Base-by-base conservation (phyloP, 2,797 vertebrate species). In the Alexandromys oeconomus region DNA sequence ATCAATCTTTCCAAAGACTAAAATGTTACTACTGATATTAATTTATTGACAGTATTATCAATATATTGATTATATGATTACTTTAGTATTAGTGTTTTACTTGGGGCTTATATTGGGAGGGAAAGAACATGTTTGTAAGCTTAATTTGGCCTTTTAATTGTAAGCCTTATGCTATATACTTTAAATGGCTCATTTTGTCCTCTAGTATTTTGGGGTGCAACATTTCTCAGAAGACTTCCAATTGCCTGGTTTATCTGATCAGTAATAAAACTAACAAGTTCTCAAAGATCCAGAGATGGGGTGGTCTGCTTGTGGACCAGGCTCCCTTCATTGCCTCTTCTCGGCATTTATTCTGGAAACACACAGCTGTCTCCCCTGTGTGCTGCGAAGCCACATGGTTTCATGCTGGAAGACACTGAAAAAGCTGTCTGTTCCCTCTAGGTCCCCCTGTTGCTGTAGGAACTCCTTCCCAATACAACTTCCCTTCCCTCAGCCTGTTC, bases 1-100 rank as follows among this genome's bases (percentile, higher is more conserved):
- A 74, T 65, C 34, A 74, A 43, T 84, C 85, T 96, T 25, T 65
- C n/a, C 27, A 15, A 91, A 96, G 34, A 92, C 76, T 81, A 73
- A 92, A 69, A 86, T 77, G 46, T 34, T 78, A 79, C 6, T 65
- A 5, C 63, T 87, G 37, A 73, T 87, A 82, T 37, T 17, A 69
- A 31, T 27, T 84, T 80, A 54, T 48, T n/a, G 43, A 19, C 5
- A 57, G 6, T 57, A 29, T 91, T 54, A 76, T 25, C 21, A 40
- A 40, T 4, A 59, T 51, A 9, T 78, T 43, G 59, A 43, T 90
- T 90, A 84, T 59, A 61, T 48, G 63, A 90, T 71, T 87, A 48
- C 57, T 54, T 6, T 61, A 71, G 13, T 29, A 0, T 51, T 81
- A 67, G 10, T 87, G 27, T 69, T 40, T 88, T 37, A 73, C 29